Percentiles rank a stretch among this genome's conserved stretches.
phyloP scores from a whole-genome alignment of 2,797 vertebrate genomes.

The Eospalax fontanierii region DNA sequence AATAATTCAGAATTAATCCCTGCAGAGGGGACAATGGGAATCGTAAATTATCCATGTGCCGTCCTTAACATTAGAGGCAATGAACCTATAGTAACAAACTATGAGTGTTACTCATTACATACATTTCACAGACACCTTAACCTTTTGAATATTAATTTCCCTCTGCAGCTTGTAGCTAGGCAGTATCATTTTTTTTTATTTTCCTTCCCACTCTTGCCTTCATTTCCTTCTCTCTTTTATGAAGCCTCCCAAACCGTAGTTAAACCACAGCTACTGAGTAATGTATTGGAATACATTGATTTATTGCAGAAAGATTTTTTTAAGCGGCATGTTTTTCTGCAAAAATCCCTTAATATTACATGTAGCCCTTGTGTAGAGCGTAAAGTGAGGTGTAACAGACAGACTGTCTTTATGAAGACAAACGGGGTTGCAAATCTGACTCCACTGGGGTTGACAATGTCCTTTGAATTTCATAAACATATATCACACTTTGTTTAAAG shows the following conservation, averaged over 20 bases:
- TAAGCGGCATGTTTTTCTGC: slow-evolving; percentile 73
- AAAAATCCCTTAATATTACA: slow-evolving; percentile 77
- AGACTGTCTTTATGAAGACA: slow-evolving; percentile 72
- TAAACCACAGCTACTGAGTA: slow-evolving; percentile 80
- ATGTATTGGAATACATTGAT: slow-evolving; percentile 84
- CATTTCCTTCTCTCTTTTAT: slow-evolving; percentile 73
- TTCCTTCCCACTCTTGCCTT: slow-evolving; percentile 83
- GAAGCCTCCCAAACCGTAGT: slow-evolving; percentile 78
- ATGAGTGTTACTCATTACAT: slow-evolving; percentile 97
- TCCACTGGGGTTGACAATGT: slow-evolving; percentile 58
- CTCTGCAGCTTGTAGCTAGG: slow-evolving; percentile 89
- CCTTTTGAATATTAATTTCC: slow-evolving; percentile 97
- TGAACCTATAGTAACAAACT: slow-evolving; percentile 98
- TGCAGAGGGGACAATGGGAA: slow-evolving; percentile 97
- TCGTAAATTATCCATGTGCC: slow-evolving; percentile 98
- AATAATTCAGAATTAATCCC: slow-evolving; percentile 99
- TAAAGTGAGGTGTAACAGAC: slow-evolving; percentile 65
- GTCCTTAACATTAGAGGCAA: slow-evolving; percentile 95
- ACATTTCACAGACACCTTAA: slow-evolving; percentile 96
- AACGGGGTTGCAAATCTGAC: slow-evolving; percentile 62
- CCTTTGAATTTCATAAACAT: slow-evolving; percentile 62
- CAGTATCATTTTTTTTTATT: slow-evolving; percentile 86
- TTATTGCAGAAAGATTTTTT: slow-evolving; percentile 77
- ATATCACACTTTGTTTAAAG: slow-evolving; percentile 58
- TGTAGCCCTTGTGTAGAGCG: slow-evolving; percentile 42